A percentile compares a stretch with the other conserved stretches of the same genome.
Evolutionary conservation across 2,888 invertebrate genomes (phyloP).

Genomic region (Torymus tubicola): DNA sequence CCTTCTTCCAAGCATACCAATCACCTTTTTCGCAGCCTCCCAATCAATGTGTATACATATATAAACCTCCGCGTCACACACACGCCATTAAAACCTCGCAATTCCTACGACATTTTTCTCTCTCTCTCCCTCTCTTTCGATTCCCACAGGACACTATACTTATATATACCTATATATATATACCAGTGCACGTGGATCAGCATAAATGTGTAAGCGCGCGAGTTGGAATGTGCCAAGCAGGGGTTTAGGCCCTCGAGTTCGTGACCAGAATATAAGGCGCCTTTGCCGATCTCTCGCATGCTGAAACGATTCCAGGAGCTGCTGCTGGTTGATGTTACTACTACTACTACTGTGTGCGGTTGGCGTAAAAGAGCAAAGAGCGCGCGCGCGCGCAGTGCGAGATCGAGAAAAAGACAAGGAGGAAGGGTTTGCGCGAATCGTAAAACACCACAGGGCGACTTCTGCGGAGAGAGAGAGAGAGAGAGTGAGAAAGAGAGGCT

Average conservation of each 20-base stretch:
- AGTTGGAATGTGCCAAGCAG: no score
- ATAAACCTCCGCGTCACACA: slow-evolving; percentile 3
- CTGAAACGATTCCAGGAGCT: slow-evolving; percentile 29
- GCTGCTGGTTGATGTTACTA: slow-evolving; percentile 8
- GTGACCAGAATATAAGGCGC: slow-evolving; percentile 66
- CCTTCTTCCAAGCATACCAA: no score
- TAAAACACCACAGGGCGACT: background rate
- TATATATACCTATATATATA: no score
- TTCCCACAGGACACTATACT: no score
- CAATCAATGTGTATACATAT: no score
- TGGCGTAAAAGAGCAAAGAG: slow-evolving; percentile 19
- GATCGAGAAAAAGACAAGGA: background rate
- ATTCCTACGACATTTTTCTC: no score
- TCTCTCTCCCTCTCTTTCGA: no score
- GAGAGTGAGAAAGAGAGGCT: background rate
- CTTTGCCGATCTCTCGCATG: slow-evolving; percentile 60
- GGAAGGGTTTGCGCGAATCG: slow-evolving; percentile 25
- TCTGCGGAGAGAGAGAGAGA: background rate
- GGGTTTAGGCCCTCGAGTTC: slow-evolving; percentile 59
- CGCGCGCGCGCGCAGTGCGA: no score
- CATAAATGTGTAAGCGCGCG: no score
- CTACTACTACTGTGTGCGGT: background rate
- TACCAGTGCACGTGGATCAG: no score
- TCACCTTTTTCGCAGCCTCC: background rate
- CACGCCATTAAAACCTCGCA: no score